Evolutionary conservation across 2,113 vertebrate species (phyloP), one percentile per base, ranked within the genome.

Genomic region (Thalassoma bifasciatum): DNA sequence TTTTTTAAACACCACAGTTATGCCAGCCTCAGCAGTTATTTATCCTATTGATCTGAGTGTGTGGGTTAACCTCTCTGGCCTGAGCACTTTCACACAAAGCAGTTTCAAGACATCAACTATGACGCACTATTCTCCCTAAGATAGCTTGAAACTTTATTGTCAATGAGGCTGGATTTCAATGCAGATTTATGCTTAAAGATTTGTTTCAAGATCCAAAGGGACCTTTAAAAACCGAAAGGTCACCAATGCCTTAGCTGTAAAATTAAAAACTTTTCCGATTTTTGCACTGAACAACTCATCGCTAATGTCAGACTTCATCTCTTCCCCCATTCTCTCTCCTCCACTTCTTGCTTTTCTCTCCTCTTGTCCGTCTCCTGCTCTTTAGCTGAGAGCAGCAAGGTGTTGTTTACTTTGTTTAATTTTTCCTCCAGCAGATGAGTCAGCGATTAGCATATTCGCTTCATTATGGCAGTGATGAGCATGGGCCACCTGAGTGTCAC

Each of bases 361-460:
- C 40, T 23, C 46, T 37, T 62, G 75, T 77, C 78, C 46, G 65
- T 70, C 46, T 54, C 30, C 58, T 40, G 13, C 56, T 40, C 13
- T n/a, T 64, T 23, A 57, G 38, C 22, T 65, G 22, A 53, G 24
- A 71, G 47, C 42, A 65, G 52, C 7, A 67, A 65, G 51, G 69
- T 86, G 76, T 79, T 89, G 84, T 87, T 89, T 83, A 63, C 69
- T 57, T 70, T 68, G 52, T 77, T 84, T 79, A 71, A 86, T 83
- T 74, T 69, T 77, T 77, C 75, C 71, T 81, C 50, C 81, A 74
- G 84, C 76, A 71, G 75, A 83, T 88, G 87, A 90, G 72, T 85
- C 73, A 75, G 65, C 72, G 50, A 88, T 92, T 85, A 88, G 82
- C 89, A 90, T 92, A 87, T 88, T 85, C 62, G 71, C 76, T 88